A percentile compares a stretch with the other conserved stretches of the same genome.
These are phyloP conservation scores for Zaprionus ornatus DNA, from an alignment of 1,140 invertebrate genomes.

Conservation along the genomic window DNA sequence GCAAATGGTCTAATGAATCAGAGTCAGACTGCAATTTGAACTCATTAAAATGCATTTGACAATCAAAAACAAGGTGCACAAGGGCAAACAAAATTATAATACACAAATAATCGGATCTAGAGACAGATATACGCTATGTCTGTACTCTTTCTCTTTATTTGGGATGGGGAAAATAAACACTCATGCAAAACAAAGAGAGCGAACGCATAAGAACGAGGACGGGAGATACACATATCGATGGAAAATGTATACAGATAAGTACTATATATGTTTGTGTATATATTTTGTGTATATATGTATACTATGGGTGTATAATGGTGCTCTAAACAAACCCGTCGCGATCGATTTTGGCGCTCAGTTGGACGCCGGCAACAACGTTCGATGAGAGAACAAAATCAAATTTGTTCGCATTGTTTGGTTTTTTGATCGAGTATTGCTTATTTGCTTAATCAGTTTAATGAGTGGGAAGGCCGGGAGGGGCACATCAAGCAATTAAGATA, in stretches of 20 bases:
- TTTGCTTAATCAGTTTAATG: conserved; percentile 47
- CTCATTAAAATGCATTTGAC: conserved; percentile 17
- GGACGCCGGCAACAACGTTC: conserved; percentile 29
- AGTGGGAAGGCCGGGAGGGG: neutral
- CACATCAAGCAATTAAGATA: conserved; percentile 24
- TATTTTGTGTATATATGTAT: neutral
- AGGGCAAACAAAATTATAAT: conserved; percentile 13
- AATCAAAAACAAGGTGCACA: conserved; percentile 10
- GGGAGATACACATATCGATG: conserved; percentile 3
- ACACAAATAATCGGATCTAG: conserved; percentile 13
- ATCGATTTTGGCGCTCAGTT: conserved; percentile 17
- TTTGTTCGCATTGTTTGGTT: conserved; percentile 59
- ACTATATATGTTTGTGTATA: neutral
- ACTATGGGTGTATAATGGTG: neutral
- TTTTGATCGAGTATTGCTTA: conserved; percentile 53
- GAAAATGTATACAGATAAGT: conserved; percentile 19
- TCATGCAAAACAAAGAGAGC: conserved; percentile 40
- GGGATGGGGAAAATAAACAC: neutral
- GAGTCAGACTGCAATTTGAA: conserved; percentile 3
- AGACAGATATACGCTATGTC: neutral
- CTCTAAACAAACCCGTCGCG: conserved; percentile 32
- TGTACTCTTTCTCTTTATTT: neutral
- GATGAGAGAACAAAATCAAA: conserved; percentile 33
- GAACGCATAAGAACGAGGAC: neutral
- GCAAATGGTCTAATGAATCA: conserved; percentile 33